phyloP scores from a whole-genome alignment of 2,113 vertebrate genomes.

The Hystrix brachyura region DNA sequence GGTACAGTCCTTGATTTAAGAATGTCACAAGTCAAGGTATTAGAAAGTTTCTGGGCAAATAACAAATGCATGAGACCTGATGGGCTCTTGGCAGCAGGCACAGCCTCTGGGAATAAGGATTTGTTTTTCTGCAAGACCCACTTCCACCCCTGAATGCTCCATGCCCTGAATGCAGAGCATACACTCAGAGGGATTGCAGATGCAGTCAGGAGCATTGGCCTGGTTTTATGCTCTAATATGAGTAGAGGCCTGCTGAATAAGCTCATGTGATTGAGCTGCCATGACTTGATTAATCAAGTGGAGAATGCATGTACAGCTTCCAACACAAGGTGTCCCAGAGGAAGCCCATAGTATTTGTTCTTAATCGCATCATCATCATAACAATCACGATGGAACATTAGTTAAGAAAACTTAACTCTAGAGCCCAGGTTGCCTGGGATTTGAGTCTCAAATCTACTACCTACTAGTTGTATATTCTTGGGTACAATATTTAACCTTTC shows the following conservation, averaged over 20 bases:
- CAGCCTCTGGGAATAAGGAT: constrained; percentile 46
- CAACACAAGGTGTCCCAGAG: not conserved
- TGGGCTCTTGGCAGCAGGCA: constrained; percentile 53
- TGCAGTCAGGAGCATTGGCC: constrained; percentile 57
- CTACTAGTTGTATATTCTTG: not conserved
- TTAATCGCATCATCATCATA: not conserved
- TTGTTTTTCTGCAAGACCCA: constrained; percentile 82
- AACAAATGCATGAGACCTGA: constrained; percentile 51
- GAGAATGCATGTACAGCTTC: not conserved
- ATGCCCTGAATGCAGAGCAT: constrained; percentile 57
- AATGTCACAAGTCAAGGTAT: not conserved
- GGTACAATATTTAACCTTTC: constrained; percentile 19
- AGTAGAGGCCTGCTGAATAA: not conserved
- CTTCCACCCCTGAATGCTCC: constrained; percentile 80
- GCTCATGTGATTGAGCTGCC: not conserved
- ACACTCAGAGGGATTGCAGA: constrained; percentile 63
- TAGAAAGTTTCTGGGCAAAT: constrained; percentile 24
- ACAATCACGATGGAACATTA: not conserved
- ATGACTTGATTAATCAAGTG: constrained; percentile 1
- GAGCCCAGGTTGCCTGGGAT: not conserved
- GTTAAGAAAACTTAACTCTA: not conserved
- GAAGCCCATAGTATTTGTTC: not conserved
- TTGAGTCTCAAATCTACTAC: constrained; percentile 9
- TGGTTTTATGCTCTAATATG: constrained; percentile 59
- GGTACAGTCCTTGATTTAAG: not conserved